A percentile compares a stretch with the other conserved stretches of the same genome.
phyloP scores from a whole-genome alignment of 2,797 vertebrate species.

The Ceryle rudis region DNA sequence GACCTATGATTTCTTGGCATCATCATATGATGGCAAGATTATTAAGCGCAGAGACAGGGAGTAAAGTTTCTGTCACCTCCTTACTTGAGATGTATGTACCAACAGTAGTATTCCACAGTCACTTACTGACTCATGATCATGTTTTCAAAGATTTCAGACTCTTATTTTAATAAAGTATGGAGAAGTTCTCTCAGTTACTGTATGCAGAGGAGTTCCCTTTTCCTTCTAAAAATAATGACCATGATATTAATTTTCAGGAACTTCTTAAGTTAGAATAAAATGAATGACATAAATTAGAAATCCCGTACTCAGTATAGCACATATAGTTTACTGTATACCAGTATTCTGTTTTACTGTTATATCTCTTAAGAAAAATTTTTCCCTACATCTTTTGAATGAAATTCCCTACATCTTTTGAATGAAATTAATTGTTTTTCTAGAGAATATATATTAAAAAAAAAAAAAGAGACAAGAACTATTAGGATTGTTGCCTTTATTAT shows the following conservation, averaged over 20 bases:
- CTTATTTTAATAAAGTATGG: not conserved
- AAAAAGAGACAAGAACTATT: not conserved
- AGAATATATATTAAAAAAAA: not conserved
- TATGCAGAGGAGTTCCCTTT: not conserved
- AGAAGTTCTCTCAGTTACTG: not conserved
- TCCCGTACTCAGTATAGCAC: not conserved
- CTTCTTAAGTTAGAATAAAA: not conserved
- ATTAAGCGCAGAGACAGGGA: not conserved
- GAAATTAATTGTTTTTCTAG: not conserved
- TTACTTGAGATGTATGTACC: not conserved
- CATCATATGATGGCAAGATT: fast-evolving
- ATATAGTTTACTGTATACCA: not conserved
- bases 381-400: not conserved
- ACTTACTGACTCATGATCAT: not conserved
- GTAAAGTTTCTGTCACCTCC: not conserved
- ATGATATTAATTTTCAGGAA: not conserved
- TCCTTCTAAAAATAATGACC: not conserved
- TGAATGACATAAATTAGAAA: not conserved
- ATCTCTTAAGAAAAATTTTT: not conserved
- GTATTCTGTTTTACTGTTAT: not conserved
- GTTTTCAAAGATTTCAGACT: not conserved
- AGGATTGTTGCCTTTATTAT: not conserved
- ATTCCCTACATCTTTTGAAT: not conserved
- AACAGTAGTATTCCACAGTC: not conserved
- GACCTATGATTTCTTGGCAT: not conserved